These are phyloP conservation scores for Chelidonichthys spinosus DNA, from an alignment of 2,797 vertebrate genomes.

Conservation along the genomic window DNA sequence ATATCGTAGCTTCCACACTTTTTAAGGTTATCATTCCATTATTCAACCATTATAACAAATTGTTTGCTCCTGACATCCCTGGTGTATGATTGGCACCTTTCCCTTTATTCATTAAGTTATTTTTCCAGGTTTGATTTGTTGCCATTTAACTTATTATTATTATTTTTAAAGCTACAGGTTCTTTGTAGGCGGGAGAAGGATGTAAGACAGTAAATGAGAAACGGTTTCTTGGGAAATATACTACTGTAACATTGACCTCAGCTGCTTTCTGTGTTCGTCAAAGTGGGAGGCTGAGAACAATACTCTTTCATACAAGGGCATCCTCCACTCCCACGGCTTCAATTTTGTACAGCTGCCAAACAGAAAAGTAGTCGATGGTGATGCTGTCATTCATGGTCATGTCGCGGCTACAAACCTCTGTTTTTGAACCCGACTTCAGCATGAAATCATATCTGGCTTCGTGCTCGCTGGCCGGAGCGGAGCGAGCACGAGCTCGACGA, in stretches of 20 bases:
- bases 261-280: neutral
- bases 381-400: neutral
- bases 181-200: neutral
- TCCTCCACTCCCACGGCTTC: neutral
- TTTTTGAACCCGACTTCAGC: neutral
- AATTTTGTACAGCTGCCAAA: neutral
- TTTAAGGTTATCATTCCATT: no score
- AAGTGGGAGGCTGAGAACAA: neutral
- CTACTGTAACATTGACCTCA: neutral
- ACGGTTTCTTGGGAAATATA: neutral
- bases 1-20: no score
- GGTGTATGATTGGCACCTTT: neutral
- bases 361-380: neutral
- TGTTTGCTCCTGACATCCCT: no score
- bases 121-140: neutral
- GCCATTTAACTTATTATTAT: neutral
- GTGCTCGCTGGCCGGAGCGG: slow-evolving; percentile 1
- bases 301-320: neutral
- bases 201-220: slow-evolving; percentile 10
- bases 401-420: neutral
- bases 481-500: neutral
- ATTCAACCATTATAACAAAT: no score
- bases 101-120: neutral
- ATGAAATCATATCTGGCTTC: slow-evolving; percentile 3
- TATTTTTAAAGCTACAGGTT: neutral